These are phyloP conservation scores for Piscicola geometra DNA, from an alignment of 2,888 invertebrate species.

Conservation along the genomic window DNA sequence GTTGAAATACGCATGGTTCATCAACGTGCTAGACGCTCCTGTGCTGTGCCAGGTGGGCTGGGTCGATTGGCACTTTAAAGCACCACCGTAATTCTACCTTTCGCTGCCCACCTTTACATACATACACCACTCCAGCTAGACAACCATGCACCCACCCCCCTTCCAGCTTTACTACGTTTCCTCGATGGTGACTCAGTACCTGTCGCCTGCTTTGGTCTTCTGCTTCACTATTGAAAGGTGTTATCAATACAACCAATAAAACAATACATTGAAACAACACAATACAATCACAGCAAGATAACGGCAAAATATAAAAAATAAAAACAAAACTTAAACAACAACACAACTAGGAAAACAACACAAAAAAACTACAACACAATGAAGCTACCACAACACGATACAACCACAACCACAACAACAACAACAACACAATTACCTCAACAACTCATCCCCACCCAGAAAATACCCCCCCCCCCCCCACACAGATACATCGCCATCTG, in stretches of 20 bases:
- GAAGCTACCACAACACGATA: too few species aligned
- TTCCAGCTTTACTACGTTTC: slow-evolving; percentile 47
- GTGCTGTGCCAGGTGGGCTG: slow-evolving; percentile 48
- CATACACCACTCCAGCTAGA: background rate
- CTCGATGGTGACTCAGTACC: slow-evolving; percentile 51
- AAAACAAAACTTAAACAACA: too few species aligned
- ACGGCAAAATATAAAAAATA: too few species aligned
- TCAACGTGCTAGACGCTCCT: slow-evolving; percentile 46
- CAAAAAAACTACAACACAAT: too few species aligned
- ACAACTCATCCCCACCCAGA: too few species aligned
- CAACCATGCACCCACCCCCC: background rate
- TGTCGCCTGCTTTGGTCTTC: slow-evolving; percentile 52
- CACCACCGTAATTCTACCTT: background rate
- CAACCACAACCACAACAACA: too few species aligned
- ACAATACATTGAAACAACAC: too few species aligned
- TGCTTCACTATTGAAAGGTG: slow-evolving; percentile 54
- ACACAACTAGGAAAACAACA: too few species aligned
- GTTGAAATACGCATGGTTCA: slow-evolving; percentile 52
- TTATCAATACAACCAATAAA: too few species aligned
- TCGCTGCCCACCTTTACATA: too few species aligned
- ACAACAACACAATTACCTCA: too few species aligned
- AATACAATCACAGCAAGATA: too few species aligned
- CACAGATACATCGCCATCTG: slow-evolving; percentile 49
- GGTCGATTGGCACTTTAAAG: background rate
- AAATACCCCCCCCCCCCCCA: background rate